phyloP scores from a whole-genome alignment of 2,113 vertebrate species.

The Oenanthe oenanthe region DNA sequence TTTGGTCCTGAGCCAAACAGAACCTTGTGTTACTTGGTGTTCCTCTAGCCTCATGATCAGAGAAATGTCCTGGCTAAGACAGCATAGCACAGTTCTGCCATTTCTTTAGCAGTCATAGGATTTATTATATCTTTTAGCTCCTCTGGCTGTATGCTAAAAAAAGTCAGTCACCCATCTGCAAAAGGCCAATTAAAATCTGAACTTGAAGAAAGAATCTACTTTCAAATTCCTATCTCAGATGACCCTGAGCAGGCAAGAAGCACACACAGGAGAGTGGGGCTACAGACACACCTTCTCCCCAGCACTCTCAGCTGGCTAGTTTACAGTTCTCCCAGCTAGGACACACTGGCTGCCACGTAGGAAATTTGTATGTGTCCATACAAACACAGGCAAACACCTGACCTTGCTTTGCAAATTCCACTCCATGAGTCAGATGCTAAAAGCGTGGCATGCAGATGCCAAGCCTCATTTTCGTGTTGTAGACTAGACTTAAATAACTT shows the following conservation, averaged over 20 bases:
- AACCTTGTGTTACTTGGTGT: neutral
- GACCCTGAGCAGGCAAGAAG: neutral
- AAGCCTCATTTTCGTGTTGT: neutral
- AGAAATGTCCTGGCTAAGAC: neutral
- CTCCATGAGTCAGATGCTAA: conserved; percentile 56
- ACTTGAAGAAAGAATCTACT: neutral
- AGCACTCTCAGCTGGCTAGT: neutral
- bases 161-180: neutral
- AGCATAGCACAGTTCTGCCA: neutral
- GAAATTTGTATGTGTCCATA: neutral
- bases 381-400: neutral
- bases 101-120: neutral
- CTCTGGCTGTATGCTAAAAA: neutral
- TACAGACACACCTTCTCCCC: neutral
- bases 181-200: neutral
- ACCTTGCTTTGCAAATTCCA: conserved; percentile 32
- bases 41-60: neutral
- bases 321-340: neutral
- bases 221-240: neutral
- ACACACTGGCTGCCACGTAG: neutral
- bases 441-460: neutral
- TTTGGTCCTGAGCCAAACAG: neutral
- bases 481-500: neutral
- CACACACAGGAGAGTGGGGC: neutral
- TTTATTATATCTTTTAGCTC: neutral